Evolutionary conservation across 2,888 invertebrate genomes (phyloP).

Genomic region (Pinctada fucata): DNA sequence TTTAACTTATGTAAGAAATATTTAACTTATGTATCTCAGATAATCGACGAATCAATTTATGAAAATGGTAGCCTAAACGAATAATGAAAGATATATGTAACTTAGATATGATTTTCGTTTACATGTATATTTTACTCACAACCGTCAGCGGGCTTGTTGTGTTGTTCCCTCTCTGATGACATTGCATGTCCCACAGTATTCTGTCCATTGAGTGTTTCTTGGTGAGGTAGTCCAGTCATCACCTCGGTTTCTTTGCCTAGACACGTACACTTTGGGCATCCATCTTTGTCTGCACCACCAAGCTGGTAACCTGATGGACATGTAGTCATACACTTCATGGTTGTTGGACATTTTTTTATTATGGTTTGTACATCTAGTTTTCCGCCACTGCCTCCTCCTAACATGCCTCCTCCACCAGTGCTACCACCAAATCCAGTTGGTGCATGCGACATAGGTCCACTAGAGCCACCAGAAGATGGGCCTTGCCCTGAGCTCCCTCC

Average conservation of each 20-base stretch:
- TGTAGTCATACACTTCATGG: conserved; percentile 49
- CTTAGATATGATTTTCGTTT: no score
- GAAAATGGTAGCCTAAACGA: no score
- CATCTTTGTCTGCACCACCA: conserved; percentile 22
- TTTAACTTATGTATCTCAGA: no score
- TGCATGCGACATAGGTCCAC: conserved; percentile 5
- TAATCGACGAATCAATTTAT: no score
- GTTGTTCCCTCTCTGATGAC: not conserved
- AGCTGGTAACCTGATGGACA: conserved; percentile 51
- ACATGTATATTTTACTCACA: not conserved
- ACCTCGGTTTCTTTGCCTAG: conserved; percentile 24
- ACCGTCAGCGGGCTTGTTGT: not conserved
- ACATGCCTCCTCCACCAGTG: conserved; percentile 17
- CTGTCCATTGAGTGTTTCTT: conserved; percentile 23
- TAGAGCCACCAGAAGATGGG: not conserved
- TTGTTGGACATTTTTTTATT: conserved; percentile 49
- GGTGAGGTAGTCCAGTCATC: conserved; percentile 43
- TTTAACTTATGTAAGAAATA: no score
- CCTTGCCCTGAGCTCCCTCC: conserved; percentile 9
- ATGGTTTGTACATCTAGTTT: conserved; percentile 31
- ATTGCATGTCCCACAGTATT: conserved; percentile 18
- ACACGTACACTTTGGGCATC: conserved; percentile 54
- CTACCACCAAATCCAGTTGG: conserved; percentile 17
- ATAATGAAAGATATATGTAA: no score
- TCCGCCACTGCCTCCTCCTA: conserved; percentile 15